phyloP scores from a whole-genome alignment of 1,140 invertebrate species.

The Neomicropteryx cornuta region DNA sequence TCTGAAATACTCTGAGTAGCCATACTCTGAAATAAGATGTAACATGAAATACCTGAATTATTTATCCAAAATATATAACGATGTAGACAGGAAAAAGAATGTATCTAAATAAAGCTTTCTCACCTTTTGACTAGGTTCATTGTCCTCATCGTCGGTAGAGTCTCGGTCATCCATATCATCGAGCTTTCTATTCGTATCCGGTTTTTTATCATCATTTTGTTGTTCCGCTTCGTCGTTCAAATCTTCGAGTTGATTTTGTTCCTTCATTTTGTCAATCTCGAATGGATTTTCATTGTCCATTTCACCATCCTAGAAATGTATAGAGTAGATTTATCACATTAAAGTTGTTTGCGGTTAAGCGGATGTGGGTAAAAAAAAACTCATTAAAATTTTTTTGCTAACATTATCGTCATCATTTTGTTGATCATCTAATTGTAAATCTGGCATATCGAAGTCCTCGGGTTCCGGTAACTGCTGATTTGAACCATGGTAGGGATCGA shows the following conservation, averaged over 20 bases:
- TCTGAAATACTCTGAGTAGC: too few relatives aligned
- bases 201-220: slow-evolving; percentile 27
- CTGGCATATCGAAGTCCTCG: slow-evolving; percentile 76
- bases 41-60: too few relatives aligned
- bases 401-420: slow-evolving; percentile 44
- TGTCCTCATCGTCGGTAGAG: slow-evolving; percentile 28
- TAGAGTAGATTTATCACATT: too few relatives aligned
- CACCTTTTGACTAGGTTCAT: slow-evolving; percentile 11
- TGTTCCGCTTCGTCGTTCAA: slow-evolving; percentile 30
- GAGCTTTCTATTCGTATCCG: slow-evolving; percentile 35
- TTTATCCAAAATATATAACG: neutral
- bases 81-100: neutral
- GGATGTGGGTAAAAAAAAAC: too few relatives aligned
- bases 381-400: slow-evolving; percentile 10
- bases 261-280: slow-evolving; percentile 70
- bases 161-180: slow-evolving; percentile 37
- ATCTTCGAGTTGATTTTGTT: slow-evolving; percentile 25
- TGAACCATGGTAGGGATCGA: slow-evolving; percentile 77
- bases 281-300: slow-evolving; percentile 67
- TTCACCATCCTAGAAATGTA: slow-evolving; percentile 42
- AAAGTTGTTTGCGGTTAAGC: too few relatives aligned
- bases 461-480: slow-evolving; percentile 62
- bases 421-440: slow-evolving; percentile 73
- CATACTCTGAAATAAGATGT: too few relatives aligned
- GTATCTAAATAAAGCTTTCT: neutral